Evolutionary conservation across 1,140 invertebrate species (phyloP), one percentile per base, ranked within the genome.

Genomic region (Holcopasites calliopsidis): DNA sequence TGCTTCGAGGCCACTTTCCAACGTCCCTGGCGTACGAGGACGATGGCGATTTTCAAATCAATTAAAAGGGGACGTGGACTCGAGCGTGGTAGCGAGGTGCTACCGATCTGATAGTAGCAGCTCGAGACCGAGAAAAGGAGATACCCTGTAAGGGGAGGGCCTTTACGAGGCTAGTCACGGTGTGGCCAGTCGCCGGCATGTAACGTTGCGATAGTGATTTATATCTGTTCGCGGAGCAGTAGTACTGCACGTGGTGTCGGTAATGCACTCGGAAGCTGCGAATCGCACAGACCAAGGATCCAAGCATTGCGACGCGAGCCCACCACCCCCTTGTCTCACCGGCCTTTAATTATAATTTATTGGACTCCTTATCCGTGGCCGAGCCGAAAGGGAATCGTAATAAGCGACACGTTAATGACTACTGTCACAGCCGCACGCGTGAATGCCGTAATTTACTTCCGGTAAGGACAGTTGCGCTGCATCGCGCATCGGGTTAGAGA

Each of bases 151-250:
- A 11, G 21, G 50, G 42, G 42, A 31, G 58, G 68, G 26, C 44
- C 33, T 65, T 60, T 77, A 72, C 38, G 64, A 50, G 50, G 52
- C 50, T 52, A 31, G 57, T 26, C 65, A 69, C 58, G 74, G 54
- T n/a, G n/a, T 70, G 40, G 68, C 68, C 68, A 18, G 44, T 65
- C 55, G 26, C 10, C 44, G 23, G 33, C 64, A 47, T 57, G 38
- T 68, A 61, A 65, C 69, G 69, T 76, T 61, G 62, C 57, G 47
- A 64, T 76, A 76, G 81, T 88, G 86, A 88, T 88, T 88, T 88
- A 88, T 88, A 88, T 84, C 81, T 61, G 76, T 38, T n/a, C 44
- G 44, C 44, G 55, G 77, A 61, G 40, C 13, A 28, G 28, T 47
- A 26, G 65, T n/a, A n/a, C n/a, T n/a, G n/a, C n/a, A n/a, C n/a